Percentiles rank a stretch among this genome's conserved stretches.
Conservation (phyloP, 1,140 invertebrate genomes). For the Metaphire vulgaris region DNA sequence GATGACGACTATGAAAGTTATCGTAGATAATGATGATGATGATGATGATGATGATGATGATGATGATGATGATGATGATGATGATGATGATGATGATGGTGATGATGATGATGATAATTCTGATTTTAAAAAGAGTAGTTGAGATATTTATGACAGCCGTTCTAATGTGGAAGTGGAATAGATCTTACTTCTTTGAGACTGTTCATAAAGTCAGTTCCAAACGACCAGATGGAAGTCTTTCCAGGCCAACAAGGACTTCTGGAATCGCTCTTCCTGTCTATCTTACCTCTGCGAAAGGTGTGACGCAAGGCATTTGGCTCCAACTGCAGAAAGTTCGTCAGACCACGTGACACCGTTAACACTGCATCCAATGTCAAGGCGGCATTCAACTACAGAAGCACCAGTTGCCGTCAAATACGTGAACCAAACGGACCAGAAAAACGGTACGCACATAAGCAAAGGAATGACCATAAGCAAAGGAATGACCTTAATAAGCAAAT, state of each 20-base stretch:
- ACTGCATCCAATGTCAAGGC: conserved; percentile 44
- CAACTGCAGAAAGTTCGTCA: conserved; percentile 36
- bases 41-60: conserved; percentile 17
- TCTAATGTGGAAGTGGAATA: too few relatives aligned
- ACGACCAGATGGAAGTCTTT: neutral
- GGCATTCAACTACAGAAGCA: conserved; percentile 36
- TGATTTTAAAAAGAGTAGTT: too few relatives aligned
- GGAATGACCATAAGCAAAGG: neutral
- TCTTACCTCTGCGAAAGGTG: conserved; percentile 41
- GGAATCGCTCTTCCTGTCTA: conserved; percentile 42
- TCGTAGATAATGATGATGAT: conserved; percentile 2
- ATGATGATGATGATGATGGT: conserved; percentile 8
- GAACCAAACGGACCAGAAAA: too few relatives aligned
- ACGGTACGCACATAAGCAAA: too few relatives aligned
- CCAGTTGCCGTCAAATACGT: neutral
- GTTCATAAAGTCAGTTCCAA: conserved; percentile 15
- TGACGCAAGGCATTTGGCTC: conserved; percentile 36
- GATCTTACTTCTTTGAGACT: conserved; percentile 18
- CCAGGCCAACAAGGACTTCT: conserved; percentile 10
- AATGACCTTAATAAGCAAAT: neutral
- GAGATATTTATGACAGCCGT: too few relatives aligned
- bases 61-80: conserved; percentile 14
- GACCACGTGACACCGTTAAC: conserved; percentile 35
- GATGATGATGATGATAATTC: conserved; percentile 10
- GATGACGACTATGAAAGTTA: neutral